A percentile compares a stretch with the other conserved stretches of the same genome.
These are phyloP conservation scores for Peromyscus melanophrys DNA, from an alignment of 2,797 vertebrate species.

Conservation along the genomic window DNA sequence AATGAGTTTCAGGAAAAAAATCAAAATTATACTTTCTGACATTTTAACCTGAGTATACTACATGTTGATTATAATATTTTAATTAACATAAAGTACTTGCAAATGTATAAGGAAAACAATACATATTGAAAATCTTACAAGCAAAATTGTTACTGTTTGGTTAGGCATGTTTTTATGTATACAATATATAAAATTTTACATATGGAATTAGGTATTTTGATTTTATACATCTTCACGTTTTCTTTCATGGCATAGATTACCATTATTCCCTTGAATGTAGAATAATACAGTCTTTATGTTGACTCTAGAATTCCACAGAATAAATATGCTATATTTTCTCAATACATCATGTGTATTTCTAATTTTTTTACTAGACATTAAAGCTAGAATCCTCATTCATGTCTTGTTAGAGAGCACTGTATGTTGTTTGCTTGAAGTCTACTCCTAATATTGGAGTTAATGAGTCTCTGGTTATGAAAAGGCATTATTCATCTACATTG, in stretches of 20 bases:
- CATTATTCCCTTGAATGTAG: not conserved
- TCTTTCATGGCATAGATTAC: not conserved
- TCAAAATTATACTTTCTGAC: not conserved
- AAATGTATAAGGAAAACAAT: constrained; percentile 52
- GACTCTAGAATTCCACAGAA: not conserved
- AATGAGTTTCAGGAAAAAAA: not conserved
- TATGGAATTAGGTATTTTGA: constrained; percentile 6
- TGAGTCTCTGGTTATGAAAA: not conserved
- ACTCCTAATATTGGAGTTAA: not conserved
- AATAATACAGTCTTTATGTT: constrained; percentile 34
- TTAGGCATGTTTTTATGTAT: not conserved
- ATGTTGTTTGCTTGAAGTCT: constrained; percentile 43
- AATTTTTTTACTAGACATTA: not conserved
- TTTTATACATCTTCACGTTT: constrained; percentile 23
- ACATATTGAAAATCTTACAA: constrained; percentile 14
- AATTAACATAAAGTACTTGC: constrained; percentile 34
- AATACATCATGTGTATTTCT: not conserved
- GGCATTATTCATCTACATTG: not conserved
- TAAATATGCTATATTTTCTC: constrained; percentile 29
- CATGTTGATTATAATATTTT: not conserved
- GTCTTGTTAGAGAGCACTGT: constrained; percentile 16
- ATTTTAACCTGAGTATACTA: constrained; percentile 8
- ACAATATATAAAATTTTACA: not conserved
- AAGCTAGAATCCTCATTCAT: constrained; percentile 26
- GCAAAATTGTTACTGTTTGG: constrained; percentile 39